Conservation (phyloP, 2,797 vertebrate species). For the Myotis myotis region DNA sequence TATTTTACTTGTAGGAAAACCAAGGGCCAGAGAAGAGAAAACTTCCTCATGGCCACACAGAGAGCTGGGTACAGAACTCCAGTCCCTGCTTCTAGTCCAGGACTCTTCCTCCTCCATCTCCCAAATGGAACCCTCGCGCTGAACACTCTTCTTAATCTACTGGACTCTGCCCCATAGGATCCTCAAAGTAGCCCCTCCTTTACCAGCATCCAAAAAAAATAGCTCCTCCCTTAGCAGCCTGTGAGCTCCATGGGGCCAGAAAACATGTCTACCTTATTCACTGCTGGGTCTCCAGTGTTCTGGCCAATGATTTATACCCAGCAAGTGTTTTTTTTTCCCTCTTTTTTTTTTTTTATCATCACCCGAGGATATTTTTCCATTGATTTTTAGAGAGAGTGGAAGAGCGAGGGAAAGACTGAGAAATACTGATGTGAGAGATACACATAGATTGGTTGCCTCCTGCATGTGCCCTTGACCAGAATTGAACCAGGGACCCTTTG, state of each 20-base stretch:
- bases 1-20: neutral
- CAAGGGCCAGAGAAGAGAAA: constrained; percentile 30
- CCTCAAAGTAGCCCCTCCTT: neutral
- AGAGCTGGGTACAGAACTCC: neutral
- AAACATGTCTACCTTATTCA: neutral
- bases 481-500: no score
- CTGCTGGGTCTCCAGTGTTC: neutral
- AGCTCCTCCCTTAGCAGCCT: neutral
- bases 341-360: no score
- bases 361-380: no score
- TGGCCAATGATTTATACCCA: neutral
- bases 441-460: no score
- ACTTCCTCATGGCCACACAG: neutral
- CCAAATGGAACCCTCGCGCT: neutral
- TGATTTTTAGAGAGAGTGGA: no score
- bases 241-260: neutral
- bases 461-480: no score
- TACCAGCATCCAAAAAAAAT: neutral
- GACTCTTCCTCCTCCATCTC: neutral
- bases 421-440: no score
- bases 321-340: no score
- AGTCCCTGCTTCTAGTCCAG: neutral
- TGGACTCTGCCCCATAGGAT: neutral
- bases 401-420: no score
- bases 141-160: neutral